phyloP scores from a whole-genome alignment of 2,797 vertebrate genomes.

The Garrulus glandarius region DNA sequence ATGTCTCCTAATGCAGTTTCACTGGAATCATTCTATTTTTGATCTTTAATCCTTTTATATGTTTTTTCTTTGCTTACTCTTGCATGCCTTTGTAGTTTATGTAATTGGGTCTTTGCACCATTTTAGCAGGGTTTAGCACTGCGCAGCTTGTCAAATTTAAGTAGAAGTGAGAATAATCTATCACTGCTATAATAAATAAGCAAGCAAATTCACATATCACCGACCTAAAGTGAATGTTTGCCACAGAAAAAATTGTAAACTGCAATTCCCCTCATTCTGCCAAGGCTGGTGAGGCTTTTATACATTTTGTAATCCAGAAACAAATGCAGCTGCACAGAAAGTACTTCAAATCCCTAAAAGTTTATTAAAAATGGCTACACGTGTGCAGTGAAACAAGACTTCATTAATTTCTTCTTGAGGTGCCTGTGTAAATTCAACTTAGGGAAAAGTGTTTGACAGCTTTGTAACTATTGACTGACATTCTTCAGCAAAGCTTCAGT shows the following conservation, averaged over 20 bases:
- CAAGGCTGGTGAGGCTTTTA: neutral
- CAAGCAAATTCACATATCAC: neutral
- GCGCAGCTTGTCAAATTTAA: conserved; percentile 68
- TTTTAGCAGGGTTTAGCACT: conserved; percentile 74
- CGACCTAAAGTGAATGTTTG: neutral
- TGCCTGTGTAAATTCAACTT: conserved; percentile 37
- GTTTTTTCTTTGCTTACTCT: conserved; percentile 74
- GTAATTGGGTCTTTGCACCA: conserved; percentile 76
- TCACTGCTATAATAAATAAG: conserved; percentile 31
- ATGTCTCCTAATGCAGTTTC: conserved; percentile 67
- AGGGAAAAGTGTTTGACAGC: conserved; percentile 52
- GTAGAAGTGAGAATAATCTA: conserved; percentile 59
- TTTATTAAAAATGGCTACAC: conserved; percentile 28
- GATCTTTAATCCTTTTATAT: conserved; percentile 79
- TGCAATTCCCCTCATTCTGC: neutral
- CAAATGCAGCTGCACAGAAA: neutral
- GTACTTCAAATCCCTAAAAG: neutral
- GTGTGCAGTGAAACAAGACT: conserved; percentile 30
- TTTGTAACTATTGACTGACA: conserved; percentile 63
- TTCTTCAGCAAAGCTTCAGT: conserved; percentile 35
- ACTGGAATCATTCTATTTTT: conserved; percentile 71
- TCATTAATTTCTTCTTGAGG: conserved; percentile 58
- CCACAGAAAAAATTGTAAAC: neutral
- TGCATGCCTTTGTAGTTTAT: conserved; percentile 73
- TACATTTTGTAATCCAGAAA: neutral